phyloP scores from a whole-genome alignment of 2,888 invertebrate species.

The Andrena bicolor region DNA sequence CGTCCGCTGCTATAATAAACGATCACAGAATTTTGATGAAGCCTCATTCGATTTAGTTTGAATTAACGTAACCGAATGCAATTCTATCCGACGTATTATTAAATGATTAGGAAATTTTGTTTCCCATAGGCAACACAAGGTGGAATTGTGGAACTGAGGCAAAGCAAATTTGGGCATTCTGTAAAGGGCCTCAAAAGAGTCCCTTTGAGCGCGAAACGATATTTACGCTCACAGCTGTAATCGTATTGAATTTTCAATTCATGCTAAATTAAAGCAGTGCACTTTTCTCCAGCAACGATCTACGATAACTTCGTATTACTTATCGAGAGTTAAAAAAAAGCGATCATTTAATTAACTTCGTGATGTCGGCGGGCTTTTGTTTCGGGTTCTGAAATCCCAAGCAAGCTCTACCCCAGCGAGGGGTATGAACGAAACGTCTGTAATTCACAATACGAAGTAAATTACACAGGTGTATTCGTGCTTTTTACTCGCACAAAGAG shows the following conservation, averaged over 20 bases:
- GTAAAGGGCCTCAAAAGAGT: background rate
- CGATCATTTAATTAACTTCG: slow-evolving; percentile 35
- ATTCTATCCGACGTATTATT: background rate
- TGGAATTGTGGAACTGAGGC: background rate
- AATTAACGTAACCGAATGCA: background rate
- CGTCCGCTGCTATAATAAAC: background rate
- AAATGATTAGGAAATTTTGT: slow-evolving; percentile 3
- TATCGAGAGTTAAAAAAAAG: background rate
- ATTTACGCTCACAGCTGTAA: background rate
- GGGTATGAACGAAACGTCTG: background rate
- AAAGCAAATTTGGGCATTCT: background rate
- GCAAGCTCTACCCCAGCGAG: background rate
- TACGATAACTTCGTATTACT: slow-evolving; percentile 5
- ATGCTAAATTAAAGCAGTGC: background rate
- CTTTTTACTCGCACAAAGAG: slow-evolving; percentile 7
- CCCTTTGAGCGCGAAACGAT: background rate
- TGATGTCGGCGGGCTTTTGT: slow-evolving; percentile 15
- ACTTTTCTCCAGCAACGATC: background rate
- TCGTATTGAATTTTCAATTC: slow-evolving; percentile 32
- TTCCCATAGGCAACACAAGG: background rate
- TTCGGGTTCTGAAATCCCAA: slow-evolving; percentile 22
- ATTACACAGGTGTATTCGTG: slow-evolving; percentile 8
- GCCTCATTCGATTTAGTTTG: background rate
- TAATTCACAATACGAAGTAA: slow-evolving; percentile 25
- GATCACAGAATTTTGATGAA: background rate